Conservation (phyloP, 2,888 invertebrate genomes). For the Drosophila diplacantha region DNA sequence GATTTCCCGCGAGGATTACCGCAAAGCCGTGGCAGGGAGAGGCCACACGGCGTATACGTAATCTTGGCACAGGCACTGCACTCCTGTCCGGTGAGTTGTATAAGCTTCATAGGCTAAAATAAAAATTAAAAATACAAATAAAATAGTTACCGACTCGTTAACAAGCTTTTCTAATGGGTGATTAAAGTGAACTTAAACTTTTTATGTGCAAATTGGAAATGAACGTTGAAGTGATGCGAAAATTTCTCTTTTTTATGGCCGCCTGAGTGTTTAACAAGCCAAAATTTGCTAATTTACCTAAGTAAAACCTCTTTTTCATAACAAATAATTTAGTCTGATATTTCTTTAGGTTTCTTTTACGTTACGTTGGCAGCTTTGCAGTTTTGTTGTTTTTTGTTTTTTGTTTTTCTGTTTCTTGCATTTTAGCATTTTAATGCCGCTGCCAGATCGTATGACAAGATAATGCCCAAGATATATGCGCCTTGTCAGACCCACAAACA, state of each 20-base stretch:
- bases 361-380: constrained; percentile 1
- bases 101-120: background rate
- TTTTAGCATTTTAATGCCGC: constrained; percentile 35
- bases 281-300: constrained; percentile 6
- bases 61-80: constrained; percentile 9
- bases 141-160: background rate
- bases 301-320: background rate
- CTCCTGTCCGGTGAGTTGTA: background rate
- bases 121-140: background rate
- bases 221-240: background rate
- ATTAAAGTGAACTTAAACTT: constrained; percentile 24
- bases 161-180: constrained; percentile 13
- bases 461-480: constrained; percentile 69
- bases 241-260: constrained; percentile 27
- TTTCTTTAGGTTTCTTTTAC: constrained; percentile 22
- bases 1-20: constrained; percentile 17
- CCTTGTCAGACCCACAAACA: constrained; percentile 54
- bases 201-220: constrained; percentile 22
- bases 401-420: background rate
- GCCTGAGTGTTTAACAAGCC: background rate
- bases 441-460: constrained; percentile 67
- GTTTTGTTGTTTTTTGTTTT: background rate
- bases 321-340: constrained; percentile 28
- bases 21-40: background rate
- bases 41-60: constrained; percentile 42